Conservation (phyloP, 2,113 vertebrate species). For the Nestor notabilis region DNA sequence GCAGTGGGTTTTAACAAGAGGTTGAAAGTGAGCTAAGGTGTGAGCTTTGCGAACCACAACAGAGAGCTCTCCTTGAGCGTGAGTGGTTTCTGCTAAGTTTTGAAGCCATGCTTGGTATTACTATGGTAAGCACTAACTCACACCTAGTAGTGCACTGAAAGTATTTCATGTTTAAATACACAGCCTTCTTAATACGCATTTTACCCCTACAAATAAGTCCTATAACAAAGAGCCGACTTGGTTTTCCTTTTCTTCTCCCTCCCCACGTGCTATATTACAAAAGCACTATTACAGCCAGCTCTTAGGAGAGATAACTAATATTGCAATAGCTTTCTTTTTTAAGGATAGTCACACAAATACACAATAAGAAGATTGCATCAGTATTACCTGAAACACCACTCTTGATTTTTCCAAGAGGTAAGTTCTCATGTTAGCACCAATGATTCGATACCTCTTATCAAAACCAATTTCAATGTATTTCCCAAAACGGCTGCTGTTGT, state of each 20-base stretch:
- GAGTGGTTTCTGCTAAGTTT: not conserved
- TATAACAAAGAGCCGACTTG: not conserved
- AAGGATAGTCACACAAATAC: not conserved
- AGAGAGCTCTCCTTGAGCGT: not conserved
- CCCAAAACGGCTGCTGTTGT: conserved; percentile 99
- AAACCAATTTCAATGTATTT: conserved; percentile 99
- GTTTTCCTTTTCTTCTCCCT: not conserved
- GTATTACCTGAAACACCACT: conserved; percentile 95
- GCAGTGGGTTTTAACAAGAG: not conserved
- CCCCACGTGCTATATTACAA: not conserved
- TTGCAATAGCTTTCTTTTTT: not conserved
- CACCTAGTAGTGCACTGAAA: not conserved
- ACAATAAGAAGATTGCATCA: not conserved
- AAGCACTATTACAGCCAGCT: not conserved
- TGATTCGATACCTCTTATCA: conserved; percentile 90
- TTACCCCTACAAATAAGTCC: not conserved
- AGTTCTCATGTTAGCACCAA: conserved; percentile 98
- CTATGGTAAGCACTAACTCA: not conserved
- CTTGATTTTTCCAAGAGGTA: conserved; percentile 97
- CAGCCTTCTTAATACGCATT: not conserved
- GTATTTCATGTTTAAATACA: not conserved
- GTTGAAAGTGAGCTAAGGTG: not conserved
- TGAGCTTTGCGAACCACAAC: not conserved
- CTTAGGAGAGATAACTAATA: not conserved
- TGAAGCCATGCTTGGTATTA: not conserved